These are phyloP conservation scores for Drosophila histrio DNA, from an alignment of 2,888 invertebrate genomes.

Conservation along the genomic window DNA sequence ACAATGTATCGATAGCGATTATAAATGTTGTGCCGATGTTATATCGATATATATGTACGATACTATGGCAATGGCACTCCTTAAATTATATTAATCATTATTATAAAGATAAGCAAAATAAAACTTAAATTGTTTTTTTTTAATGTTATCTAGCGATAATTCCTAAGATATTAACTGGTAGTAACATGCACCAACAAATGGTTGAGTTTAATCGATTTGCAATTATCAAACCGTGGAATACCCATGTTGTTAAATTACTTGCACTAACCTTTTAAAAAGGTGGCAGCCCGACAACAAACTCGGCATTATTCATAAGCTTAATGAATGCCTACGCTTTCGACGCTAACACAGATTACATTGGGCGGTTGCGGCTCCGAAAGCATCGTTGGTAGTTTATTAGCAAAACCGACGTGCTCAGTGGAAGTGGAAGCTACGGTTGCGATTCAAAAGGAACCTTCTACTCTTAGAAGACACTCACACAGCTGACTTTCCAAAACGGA, in stretches of 20 bases:
- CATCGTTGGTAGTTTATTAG: conserved; percentile 23
- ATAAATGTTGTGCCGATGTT: neutral
- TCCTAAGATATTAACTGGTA: too few relatives aligned
- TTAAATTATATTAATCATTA: neutral
- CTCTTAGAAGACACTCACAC: neutral
- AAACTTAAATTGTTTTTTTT: too few relatives aligned
- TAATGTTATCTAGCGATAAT: too few relatives aligned
- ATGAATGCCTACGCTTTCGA: conserved; percentile 11
- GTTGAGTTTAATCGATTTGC: too few relatives aligned
- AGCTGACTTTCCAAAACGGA: neutral
- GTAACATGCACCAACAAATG: too few relatives aligned
- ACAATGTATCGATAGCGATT: neutral
- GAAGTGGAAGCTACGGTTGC: conserved; percentile 2
- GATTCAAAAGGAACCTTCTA: neutral
- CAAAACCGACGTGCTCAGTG: conserved; percentile 6
- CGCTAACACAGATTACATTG: neutral
- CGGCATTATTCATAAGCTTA: neutral
- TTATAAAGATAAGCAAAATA: too few relatives aligned
- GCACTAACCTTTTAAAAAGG: neutral
- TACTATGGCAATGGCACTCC: neutral
- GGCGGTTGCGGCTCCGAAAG: neutral
- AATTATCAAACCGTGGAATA: neutral
- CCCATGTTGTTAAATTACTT: neutral
- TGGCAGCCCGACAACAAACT: conserved; percentile 10
- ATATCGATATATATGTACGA: neutral